phyloP scores from a whole-genome alignment of 2,797 vertebrate species.

The Melopsittacus undulatus region DNA sequence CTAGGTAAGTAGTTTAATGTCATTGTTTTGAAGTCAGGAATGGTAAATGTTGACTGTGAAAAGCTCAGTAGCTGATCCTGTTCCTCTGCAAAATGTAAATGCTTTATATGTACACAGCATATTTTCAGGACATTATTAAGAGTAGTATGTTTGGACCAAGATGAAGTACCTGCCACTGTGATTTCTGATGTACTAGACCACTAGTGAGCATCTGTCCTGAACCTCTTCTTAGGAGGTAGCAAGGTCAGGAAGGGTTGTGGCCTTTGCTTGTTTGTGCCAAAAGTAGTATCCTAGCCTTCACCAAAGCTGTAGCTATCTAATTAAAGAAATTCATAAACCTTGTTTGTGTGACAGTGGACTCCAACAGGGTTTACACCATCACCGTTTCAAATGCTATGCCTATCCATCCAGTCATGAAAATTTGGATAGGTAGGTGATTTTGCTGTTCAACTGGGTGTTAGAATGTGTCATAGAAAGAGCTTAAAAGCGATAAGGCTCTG shows the following conservation, averaged over 20 bases:
- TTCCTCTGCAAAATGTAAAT: neutral
- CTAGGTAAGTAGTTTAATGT: neutral
- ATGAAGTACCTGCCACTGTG: neutral
- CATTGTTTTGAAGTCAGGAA: neutral
- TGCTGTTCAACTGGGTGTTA: neutral
- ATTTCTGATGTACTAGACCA: neutral
- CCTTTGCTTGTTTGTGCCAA: neutral
- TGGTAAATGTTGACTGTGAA: neutral
- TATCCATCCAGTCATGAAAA: neutral
- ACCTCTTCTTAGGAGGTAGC: neutral
- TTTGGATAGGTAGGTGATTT: neutral
- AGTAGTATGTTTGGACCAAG: neutral
- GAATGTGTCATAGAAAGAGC: neutral
- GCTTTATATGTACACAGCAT: neutral
- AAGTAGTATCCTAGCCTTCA: neutral
- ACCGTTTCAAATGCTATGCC: neutral
- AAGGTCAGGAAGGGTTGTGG: neutral
- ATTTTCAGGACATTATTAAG: neutral
- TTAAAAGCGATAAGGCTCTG: neutral
- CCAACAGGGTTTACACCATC: accelerated
- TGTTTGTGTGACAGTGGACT: neutral
- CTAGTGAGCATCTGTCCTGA: neutral
- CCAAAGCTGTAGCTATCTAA: neutral
- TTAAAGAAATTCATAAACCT: neutral
- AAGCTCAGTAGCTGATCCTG: neutral